Conservation (phyloP, 2,797 vertebrate genomes). For the Emys orbicularis region DNA sequence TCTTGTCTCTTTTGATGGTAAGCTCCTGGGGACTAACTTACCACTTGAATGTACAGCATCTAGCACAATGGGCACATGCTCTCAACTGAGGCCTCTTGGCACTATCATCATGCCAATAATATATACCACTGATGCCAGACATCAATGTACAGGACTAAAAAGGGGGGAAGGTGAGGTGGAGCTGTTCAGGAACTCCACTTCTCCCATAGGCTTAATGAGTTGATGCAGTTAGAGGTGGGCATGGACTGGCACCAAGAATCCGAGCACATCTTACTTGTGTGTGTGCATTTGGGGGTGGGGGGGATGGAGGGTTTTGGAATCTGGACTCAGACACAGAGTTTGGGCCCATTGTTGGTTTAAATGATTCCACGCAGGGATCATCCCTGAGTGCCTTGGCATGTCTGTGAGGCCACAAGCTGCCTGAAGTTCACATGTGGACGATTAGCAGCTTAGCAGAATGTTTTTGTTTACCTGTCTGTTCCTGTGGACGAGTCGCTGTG, state of each 20-base stretch:
- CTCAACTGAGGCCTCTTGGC: background rate
- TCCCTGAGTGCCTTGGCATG: background rate
- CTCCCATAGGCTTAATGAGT: conserved; percentile 4
- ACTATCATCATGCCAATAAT: too few relatives aligned
- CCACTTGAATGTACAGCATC: background rate
- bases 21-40: background rate
- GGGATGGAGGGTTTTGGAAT: background rate
- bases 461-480: background rate
- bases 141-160: background rate
- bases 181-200: conserved; percentile 5
- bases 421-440: background rate
- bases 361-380: background rate
- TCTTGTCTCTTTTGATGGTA: background rate
- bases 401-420: background rate
- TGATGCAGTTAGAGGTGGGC: background rate
- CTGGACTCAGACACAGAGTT: background rate
- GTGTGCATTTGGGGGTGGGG: background rate
- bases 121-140: background rate
- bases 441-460: background rate
- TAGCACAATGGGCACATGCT: background rate
- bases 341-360: background rate
- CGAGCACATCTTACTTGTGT: background rate
- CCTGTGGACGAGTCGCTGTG: background rate
- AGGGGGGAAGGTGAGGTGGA: background rate
- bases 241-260: background rate